These are phyloP conservation scores for Polypedilum pembai DNA, from an alignment of 1,140 invertebrate species.

Conservation along the genomic window DNA sequence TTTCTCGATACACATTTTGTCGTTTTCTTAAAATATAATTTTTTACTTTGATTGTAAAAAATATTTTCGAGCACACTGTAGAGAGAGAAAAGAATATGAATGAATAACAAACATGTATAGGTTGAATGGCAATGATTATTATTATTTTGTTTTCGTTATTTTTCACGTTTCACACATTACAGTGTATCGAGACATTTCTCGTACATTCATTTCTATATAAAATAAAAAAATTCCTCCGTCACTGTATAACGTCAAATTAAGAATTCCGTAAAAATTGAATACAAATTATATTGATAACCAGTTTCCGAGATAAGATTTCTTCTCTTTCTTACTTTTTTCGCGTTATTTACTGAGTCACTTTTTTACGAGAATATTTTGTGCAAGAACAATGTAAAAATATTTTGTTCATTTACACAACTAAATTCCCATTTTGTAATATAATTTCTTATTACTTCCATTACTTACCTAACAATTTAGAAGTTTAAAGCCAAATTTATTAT, in stretches of 20 bases:
- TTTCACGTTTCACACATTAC: background rate
- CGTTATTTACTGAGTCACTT: background rate
- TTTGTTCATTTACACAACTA: background rate
- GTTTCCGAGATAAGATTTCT: background rate
- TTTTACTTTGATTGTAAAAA: background rate
- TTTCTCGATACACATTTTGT: slow-evolving; percentile 11
- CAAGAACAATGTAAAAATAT: background rate
- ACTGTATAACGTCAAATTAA: background rate
- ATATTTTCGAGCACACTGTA: background rate
- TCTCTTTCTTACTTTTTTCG: background rate
- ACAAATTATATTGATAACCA: no score
- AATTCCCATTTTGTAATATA: background rate
- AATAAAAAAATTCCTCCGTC: background rate
- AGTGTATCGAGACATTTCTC: background rate
- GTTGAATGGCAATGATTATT: slow-evolving; percentile 17
- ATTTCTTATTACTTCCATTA: background rate
- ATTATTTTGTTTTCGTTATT: slow-evolving; percentile 2
- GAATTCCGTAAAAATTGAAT: no score
- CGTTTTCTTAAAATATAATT: background rate
- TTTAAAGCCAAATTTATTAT: background rate
- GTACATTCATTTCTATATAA: background rate
- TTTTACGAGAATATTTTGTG: background rate
- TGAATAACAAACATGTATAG: background rate
- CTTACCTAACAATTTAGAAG: background rate
- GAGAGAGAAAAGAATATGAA: background rate